phyloP scores from a whole-genome alignment of 1,140 invertebrate genomes.

The Hyposmocoma kahamanoa region DNA sequence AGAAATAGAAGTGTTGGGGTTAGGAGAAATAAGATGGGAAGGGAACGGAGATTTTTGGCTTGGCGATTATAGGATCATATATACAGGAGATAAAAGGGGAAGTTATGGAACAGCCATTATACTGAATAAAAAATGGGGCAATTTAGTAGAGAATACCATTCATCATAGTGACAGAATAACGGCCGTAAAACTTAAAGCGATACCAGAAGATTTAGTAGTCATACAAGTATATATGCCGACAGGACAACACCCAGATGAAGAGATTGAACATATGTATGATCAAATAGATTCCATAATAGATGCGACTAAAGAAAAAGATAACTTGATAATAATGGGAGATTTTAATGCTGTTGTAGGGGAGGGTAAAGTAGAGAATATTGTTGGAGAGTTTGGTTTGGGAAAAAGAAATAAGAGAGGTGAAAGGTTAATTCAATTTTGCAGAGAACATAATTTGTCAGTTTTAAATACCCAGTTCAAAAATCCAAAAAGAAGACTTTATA shows the following conservation, averaged over 20 bases:
- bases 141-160: too few species aligned
- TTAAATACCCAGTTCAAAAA: too few species aligned
- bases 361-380: not conserved
- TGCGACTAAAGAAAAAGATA: not conserved
- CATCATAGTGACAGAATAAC: too few species aligned
- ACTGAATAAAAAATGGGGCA: too few species aligned
- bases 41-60: too few species aligned
- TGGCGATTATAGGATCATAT: too few species aligned
- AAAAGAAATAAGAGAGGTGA: not conserved
- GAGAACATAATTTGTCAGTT: not conserved
- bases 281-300: not conserved
- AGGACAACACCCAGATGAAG: not conserved
- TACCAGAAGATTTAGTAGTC: not conserved
- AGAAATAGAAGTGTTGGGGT: too few species aligned
- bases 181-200: too few species aligned
- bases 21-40: too few species aligned
- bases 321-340: not conserved
- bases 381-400: not conserved
- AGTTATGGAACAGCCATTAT: too few species aligned
- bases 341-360: not conserved
- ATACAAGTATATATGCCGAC: not conserved
- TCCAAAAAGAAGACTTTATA: not conserved
- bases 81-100: too few species aligned
- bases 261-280: not conserved
- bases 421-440: not conserved